Evolutionary conservation across 2,113 vertebrate genomes (phyloP).

Genomic region (Calonectris borealis): DNA sequence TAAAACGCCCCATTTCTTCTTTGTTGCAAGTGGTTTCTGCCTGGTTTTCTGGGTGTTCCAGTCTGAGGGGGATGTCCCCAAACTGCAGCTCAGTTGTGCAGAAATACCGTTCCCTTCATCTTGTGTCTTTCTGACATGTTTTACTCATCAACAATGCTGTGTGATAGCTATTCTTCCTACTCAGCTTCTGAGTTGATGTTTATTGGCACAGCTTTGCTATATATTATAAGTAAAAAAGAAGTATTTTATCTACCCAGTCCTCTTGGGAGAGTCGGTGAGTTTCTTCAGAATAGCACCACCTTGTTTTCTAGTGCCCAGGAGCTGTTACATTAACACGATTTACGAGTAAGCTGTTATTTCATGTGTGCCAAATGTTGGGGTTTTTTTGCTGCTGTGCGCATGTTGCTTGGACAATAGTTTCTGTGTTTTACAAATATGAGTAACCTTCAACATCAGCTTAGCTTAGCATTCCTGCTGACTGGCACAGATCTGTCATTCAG

Average conservation of each 20-base stretch:
- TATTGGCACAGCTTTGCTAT: background rate
- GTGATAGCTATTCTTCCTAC: background rate
- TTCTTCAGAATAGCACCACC: background rate
- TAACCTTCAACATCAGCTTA: background rate
- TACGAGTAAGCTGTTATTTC: background rate
- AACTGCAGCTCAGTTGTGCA: background rate
- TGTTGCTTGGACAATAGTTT: background rate
- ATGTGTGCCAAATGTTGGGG: background rate
- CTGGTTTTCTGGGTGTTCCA: background rate
- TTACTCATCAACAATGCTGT: background rate
- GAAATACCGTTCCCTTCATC: background rate
- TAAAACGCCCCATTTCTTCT: background rate
- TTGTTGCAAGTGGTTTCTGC: background rate
- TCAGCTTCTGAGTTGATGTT: background rate
- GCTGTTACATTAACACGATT: background rate
- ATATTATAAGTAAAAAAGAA: background rate
- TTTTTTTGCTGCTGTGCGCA: background rate
- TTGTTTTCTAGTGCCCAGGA: background rate
- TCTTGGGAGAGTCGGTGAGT: background rate
- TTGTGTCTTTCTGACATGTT: background rate
- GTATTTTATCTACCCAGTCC: background rate
- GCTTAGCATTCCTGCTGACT: background rate
- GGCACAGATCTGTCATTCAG: background rate
- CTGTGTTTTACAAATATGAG: background rate
- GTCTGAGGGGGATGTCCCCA: background rate